A percentile compares a stretch with the other conserved stretches of the same genome.
phyloP scores from a whole-genome alignment of 2,888 invertebrate species.

The Plagodis dolabraria region DNA sequence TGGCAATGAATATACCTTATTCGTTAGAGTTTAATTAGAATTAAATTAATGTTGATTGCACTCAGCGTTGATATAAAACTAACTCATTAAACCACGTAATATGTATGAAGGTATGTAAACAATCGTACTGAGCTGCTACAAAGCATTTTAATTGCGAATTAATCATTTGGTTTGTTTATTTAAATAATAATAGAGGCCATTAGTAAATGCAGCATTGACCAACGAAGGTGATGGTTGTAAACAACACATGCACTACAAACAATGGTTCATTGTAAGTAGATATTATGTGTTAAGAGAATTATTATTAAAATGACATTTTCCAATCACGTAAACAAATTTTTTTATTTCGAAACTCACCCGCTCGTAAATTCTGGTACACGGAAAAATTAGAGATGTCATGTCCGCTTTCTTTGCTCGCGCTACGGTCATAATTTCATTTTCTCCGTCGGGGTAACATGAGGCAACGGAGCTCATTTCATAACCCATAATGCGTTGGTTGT shows the following conservation, averaged over 20 bases:
- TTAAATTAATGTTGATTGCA: constrained; percentile 3
- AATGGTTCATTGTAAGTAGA: neutral
- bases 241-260: constrained; percentile 1
- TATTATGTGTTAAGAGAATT: constrained; percentile 16
- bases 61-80: neutral
- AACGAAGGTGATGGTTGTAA: constrained; percentile 1
- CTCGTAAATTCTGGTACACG: constrained; percentile 45
- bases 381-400: constrained; percentile 62
- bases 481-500: constrained; percentile 72
- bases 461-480: constrained; percentile 79
- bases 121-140: constrained; percentile 1
- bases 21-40: constrained; percentile 60
- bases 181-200: neutral
- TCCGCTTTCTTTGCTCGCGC: constrained; percentile 73
- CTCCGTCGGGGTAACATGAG: constrained; percentile 71
- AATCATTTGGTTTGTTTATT: constrained; percentile 7
- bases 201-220: constrained; percentile 4
- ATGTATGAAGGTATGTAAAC: neutral
- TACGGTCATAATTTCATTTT: constrained; percentile 79
- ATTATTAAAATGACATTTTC: constrained; percentile 38
- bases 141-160: constrained; percentile 7
- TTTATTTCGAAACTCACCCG: constrained; percentile 42
- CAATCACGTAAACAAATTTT: constrained; percentile 28
- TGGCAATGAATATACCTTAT: neutral
- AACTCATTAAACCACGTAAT: too few species aligned